Conservation (phyloP, 2,888 invertebrate genomes). For the Diplolepis rosae region DNA sequence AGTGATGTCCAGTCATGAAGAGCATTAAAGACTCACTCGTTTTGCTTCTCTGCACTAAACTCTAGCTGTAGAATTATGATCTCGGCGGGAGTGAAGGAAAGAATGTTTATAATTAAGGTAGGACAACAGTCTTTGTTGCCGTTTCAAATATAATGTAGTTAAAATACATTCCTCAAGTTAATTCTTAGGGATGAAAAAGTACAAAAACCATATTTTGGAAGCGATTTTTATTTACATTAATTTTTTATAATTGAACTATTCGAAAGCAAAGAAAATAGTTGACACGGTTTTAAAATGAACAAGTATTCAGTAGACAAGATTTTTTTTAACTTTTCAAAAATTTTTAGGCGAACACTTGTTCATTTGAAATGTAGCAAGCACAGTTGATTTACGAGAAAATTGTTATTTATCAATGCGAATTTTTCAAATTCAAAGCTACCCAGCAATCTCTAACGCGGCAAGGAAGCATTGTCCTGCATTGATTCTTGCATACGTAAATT, state of each 20-base stretch:
- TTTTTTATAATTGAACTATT: background rate
- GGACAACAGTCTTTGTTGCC: slow-evolving; percentile 21
- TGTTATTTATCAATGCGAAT: background rate
- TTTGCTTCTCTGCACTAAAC: slow-evolving; percentile 26
- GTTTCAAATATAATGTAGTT: slow-evolving; percentile 9
- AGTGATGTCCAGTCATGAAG: background rate
- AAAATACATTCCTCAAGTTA: slow-evolving; percentile 8
- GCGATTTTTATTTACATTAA: background rate
- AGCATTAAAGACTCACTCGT: slow-evolving; percentile 16
- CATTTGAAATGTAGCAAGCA: background rate
- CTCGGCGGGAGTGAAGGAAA: background rate
- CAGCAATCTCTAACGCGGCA: background rate
- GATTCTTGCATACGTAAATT: slow-evolving; percentile 18
- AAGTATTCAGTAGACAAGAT: slow-evolving; percentile 5
- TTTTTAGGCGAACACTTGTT: background rate
- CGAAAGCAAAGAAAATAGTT: background rate
- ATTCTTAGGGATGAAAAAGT: slow-evolving; percentile 18
- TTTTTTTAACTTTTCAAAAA: background rate
- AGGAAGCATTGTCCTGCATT: slow-evolving; percentile 18
- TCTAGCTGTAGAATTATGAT: background rate
- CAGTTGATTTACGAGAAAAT: background rate
- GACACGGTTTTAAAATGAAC: background rate
- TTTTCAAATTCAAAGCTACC: background rate
- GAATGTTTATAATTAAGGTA: slow-evolving; percentile 24
- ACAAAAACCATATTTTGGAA: slow-evolving; percentile 4